Conservation (phyloP, 2,113 vertebrate species). For the Capra hircus region DNA sequence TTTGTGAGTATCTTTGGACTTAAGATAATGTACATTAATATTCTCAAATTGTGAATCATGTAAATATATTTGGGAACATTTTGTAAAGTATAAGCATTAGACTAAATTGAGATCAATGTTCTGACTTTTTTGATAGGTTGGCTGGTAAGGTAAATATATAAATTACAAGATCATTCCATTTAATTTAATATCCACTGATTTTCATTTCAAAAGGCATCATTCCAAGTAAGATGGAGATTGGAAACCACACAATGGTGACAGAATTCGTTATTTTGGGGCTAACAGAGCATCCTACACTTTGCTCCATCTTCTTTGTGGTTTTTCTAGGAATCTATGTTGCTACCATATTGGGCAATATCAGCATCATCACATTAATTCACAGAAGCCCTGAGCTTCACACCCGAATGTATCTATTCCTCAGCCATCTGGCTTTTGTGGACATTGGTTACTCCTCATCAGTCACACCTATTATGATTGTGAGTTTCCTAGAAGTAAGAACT, state of each 20-base stretch:
- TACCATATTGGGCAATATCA: slow-evolving; percentile 37
- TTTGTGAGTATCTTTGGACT: background rate
- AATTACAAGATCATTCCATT: background rate
- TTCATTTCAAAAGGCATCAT: slow-evolving; percentile 18
- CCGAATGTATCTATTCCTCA: slow-evolving; percentile 31
- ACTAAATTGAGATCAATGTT: background rate
- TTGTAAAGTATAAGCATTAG: background rate
- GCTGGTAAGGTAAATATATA: background rate
- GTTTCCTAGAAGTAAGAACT: background rate
- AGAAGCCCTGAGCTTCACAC: slow-evolving; percentile 18
- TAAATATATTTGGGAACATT: background rate
- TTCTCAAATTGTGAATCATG: background rate
- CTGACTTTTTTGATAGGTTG: background rate
- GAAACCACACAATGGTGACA: background rate
- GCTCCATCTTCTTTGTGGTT: slow-evolving; percentile 36
- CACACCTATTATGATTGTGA: slow-evolving; percentile 33
- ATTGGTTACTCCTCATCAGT: background rate
- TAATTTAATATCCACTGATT: background rate
- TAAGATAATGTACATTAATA: background rate
- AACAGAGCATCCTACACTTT: slow-evolving; percentile 5
- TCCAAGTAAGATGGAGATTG: background rate
- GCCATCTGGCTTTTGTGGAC: slow-evolving; percentile 47
- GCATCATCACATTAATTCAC: slow-evolving; percentile 37
- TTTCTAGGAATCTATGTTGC: slow-evolving; percentile 30
- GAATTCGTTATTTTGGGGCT: slow-evolving; percentile 59